Percentiles rank a stretch among this genome's conserved stretches.
Conservation (phyloP, 2,888 invertebrate species). For the Drosophila demipolita region DNA sequence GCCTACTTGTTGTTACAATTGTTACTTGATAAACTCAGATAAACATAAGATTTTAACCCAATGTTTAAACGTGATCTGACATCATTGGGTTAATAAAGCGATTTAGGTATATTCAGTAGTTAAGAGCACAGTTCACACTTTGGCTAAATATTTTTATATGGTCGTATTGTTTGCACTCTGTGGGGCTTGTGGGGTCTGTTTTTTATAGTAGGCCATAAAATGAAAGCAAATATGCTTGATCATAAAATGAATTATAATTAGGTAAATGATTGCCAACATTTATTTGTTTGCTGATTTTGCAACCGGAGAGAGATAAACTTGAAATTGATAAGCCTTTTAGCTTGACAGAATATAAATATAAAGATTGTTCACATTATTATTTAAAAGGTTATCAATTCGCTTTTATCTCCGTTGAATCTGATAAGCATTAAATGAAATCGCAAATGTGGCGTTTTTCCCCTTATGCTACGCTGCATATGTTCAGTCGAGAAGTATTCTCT, state of each 20-base stretch:
- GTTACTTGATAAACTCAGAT: not conserved
- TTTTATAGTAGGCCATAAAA: slow-evolving; percentile 38
- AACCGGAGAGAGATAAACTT: slow-evolving; percentile 43
- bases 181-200: not conserved
- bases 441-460: slow-evolving; percentile 22
- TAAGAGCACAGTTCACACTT: not conserved
- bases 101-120: slow-evolving; percentile 3
- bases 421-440: slow-evolving; percentile 51
- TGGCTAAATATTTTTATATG: not conserved
- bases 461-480: not conserved
- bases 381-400: slow-evolving; percentile 70
- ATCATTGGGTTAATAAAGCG: slow-evolving; percentile 29
- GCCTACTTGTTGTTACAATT: not conserved
- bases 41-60: not conserved
- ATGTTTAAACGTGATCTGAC: not conserved
- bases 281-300: slow-evolving; percentile 47
- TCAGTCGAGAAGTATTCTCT: slow-evolving; percentile 9
- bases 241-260: slow-evolving; percentile 68
- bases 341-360: slow-evolving; percentile 53
- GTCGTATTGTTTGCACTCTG: not conserved
- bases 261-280: slow-evolving; percentile 63
- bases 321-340: slow-evolving; percentile 53
- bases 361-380: slow-evolving; percentile 69
- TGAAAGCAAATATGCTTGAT: slow-evolving; percentile 50
- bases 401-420: slow-evolving; percentile 60